Conservation (phyloP, 2,888 invertebrate species). For the Furcula furcula region DNA sequence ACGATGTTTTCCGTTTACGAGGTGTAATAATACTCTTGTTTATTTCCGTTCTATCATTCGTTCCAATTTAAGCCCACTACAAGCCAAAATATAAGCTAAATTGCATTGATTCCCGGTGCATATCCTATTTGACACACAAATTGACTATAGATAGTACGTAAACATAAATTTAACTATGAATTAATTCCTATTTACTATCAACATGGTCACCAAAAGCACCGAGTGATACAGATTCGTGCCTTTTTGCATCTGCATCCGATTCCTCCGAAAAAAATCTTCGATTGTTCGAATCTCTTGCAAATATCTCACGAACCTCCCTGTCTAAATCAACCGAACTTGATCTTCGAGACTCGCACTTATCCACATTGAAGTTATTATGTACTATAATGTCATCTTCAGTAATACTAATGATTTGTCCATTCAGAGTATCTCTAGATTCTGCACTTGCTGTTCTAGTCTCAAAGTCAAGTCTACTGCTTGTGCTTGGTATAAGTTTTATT, state of each 20-base stretch:
- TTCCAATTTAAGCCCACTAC: too few species aligned
- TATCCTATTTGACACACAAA: too few species aligned
- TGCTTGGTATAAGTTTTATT: constrained; percentile 27
- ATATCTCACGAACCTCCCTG: constrained; percentile 66
- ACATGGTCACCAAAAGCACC: constrained; percentile 55
- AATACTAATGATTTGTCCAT: constrained; percentile 60
- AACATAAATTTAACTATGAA: too few species aligned
- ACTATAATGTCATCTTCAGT: constrained; percentile 55
- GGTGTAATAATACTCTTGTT: too few species aligned
- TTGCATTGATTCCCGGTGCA: too few species aligned
- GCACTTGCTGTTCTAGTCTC: constrained; percentile 42
- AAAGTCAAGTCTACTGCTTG: constrained; percentile 38
- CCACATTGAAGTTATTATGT: constrained; percentile 47
- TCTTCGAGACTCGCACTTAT: constrained; percentile 49
- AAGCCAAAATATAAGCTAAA: too few species aligned
- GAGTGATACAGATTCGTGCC: constrained; percentile 41
- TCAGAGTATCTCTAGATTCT: constrained; percentile 54
- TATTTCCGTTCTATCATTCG: too few species aligned
- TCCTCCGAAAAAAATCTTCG: constrained; percentile 31
- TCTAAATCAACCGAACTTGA: constrained; percentile 69
- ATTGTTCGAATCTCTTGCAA: constrained; percentile 52
- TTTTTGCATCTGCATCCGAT: constrained; percentile 31
- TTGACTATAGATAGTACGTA: too few species aligned
- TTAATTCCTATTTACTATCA: constrained; percentile 8
- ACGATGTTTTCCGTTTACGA: too few species aligned